These are phyloP conservation scores for Trachelus troglodyta DNA, from an alignment of 2,888 invertebrate genomes.

Conservation along the genomic window DNA sequence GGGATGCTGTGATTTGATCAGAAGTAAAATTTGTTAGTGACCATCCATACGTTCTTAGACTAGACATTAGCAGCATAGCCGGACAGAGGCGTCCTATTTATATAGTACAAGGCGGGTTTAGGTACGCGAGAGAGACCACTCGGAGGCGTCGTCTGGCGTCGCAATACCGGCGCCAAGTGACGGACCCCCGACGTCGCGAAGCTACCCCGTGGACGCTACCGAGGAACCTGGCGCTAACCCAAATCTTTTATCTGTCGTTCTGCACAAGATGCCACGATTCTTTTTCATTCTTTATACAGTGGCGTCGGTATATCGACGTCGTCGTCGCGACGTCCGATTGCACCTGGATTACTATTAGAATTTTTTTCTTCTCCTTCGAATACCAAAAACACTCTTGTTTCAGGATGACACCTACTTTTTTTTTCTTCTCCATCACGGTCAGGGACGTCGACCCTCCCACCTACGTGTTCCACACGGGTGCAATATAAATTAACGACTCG, in stretches of 20 bases:
- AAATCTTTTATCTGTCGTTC: conserved; percentile 38
- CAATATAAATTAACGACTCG: conserved; percentile 2
- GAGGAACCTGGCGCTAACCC: conserved; percentile 49
- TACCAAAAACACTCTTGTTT: too few species aligned
- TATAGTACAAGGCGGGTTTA: conserved; percentile 29
- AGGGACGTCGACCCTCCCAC: neutral
- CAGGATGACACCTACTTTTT: too few species aligned
- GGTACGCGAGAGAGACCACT: conserved; percentile 11
- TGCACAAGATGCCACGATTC: too few species aligned
- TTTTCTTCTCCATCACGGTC: neutral
- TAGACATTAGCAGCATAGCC: conserved; percentile 54
- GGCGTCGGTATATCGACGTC: too few species aligned
- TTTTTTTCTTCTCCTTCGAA: too few species aligned
- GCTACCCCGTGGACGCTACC: conserved; percentile 18
- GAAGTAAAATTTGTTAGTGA: conserved; percentile 31
- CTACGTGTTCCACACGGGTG: neutral
- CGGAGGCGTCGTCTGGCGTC: conserved; percentile 12
- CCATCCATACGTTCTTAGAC: conserved; percentile 28
- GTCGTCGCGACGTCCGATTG: too few species aligned
- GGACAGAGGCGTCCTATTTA: conserved; percentile 52
- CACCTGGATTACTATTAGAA: too few species aligned
- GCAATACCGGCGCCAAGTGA: conserved; percentile 51
- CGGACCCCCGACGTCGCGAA: conserved; percentile 40
- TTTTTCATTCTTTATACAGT: too few species aligned
- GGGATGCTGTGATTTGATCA: too few species aligned